Evolutionary conservation across 2,888 invertebrate species (phyloP).

Genomic region (Punctoribates punctum): DNA sequence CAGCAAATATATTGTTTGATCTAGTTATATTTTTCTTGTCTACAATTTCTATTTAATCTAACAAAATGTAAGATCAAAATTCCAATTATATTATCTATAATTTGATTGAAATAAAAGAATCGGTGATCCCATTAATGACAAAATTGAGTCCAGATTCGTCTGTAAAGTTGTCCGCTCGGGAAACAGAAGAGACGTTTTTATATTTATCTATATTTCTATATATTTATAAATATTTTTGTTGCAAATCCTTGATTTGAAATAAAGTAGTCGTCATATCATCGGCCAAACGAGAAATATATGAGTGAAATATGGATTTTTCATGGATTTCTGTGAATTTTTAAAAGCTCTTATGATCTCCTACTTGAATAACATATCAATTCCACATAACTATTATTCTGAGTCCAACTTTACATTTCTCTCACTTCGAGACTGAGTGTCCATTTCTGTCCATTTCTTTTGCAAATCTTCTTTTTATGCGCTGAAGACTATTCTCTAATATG

Average conservation of each 20-base stretch:
- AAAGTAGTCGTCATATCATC: background rate
- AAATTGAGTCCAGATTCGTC: background rate
- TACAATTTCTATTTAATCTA: no score
- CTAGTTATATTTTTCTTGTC: no score
- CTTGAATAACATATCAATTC: slow-evolving; percentile 37
- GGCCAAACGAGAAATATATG: background rate
- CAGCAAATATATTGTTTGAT: no score
- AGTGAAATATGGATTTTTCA: slow-evolving; percentile 25
- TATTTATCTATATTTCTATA: background rate
- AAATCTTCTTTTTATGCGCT: background rate
- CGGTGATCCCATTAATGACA: background rate
- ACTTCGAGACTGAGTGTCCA: background rate
- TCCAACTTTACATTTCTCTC: slow-evolving; percentile 6
- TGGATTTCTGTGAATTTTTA: slow-evolving; percentile 33
- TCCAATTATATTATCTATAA: no score
- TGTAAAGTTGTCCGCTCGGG: slow-evolving; percentile 24
- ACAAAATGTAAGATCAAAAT: no score
- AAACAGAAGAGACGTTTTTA: background rate
- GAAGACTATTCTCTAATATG: background rate
- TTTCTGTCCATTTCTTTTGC: slow-evolving; percentile 22
- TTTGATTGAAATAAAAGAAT: no score
- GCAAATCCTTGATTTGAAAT: slow-evolving; percentile 29
- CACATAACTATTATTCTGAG: background rate
- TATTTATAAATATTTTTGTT: slow-evolving; percentile 9
- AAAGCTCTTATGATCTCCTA: slow-evolving; percentile 24